phyloP scores from a whole-genome alignment of 2,888 invertebrate species.

The Abrostola tripartita region DNA sequence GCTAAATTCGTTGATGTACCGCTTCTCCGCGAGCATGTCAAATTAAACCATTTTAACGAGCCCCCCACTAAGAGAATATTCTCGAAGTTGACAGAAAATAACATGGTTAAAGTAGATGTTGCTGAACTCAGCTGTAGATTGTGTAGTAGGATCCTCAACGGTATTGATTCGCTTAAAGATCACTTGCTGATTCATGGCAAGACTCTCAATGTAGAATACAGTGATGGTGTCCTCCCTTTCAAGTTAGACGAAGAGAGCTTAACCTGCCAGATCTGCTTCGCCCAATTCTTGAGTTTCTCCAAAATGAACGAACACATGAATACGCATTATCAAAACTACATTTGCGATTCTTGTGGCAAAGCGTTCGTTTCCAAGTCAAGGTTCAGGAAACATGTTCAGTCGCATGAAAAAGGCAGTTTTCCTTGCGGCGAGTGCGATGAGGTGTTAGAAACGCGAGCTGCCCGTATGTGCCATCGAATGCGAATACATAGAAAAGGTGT shows the following conservation, averaged over 20 bases:
- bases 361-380: slow-evolving; percentile 79
- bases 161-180: slow-evolving; percentile 71
- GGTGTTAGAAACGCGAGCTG: slow-evolving; percentile 71
- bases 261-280: slow-evolving; percentile 76
- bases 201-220: slow-evolving; percentile 66
- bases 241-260: slow-evolving; percentile 71
- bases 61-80: slow-evolving; percentile 74
- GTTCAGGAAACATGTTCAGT: slow-evolving; percentile 79
- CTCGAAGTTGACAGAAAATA: slow-evolving; percentile 80
- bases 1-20: slow-evolving; percentile 73
- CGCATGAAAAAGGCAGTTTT: slow-evolving; percentile 76
- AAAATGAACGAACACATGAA: slow-evolving; percentile 84
- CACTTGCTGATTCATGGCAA: slow-evolving; percentile 73
- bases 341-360: slow-evolving; percentile 82
- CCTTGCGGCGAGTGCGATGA: slow-evolving; percentile 78
- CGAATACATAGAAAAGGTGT: slow-evolving; percentile 75
- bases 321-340: slow-evolving; percentile 78
- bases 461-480: slow-evolving; percentile 74
- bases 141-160: slow-evolving; percentile 65
- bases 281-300: slow-evolving; percentile 68
- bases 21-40: slow-evolving; percentile 71
- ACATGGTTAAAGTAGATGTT: slow-evolving; percentile 83
- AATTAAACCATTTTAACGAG: slow-evolving; percentile 66
- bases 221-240: slow-evolving; percentile 82
- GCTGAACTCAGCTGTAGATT: slow-evolving; percentile 73